Percentiles rank a stretch among this genome's conserved stretches.
These are phyloP conservation scores for Drosophila infuscata DNA, from an alignment of 2,888 invertebrate species.

Conservation along the genomic window DNA sequence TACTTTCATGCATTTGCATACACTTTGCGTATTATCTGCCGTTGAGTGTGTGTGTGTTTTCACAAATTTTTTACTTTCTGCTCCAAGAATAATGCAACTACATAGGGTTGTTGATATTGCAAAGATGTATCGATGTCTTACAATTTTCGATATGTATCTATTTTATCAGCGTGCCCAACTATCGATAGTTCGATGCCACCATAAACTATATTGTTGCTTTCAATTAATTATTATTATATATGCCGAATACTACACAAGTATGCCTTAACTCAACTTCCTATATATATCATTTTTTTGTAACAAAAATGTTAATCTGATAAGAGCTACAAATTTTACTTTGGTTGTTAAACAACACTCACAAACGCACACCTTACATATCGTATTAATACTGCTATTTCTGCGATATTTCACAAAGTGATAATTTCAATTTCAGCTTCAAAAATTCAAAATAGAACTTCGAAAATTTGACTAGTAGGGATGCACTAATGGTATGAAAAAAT, in stretches of 20 bases:
- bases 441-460: not conserved
- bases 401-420: not conserved
- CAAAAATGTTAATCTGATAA: not conserved
- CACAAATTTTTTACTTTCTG: conserved; percentile 53
- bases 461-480: not conserved
- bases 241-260: not conserved
- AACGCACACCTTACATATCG: conserved; percentile 1
- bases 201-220: not conserved
- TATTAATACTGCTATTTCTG: not conserved
- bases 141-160: conserved; percentile 4
- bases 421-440: not conserved
- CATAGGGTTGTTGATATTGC: conserved; percentile 59
- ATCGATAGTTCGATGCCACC: conserved; percentile 26
- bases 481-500: not conserved
- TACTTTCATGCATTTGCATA: conserved; percentile 31
- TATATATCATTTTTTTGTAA: not conserved
- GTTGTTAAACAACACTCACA: conserved; percentile 11
- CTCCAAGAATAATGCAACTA: conserved; percentile 62
- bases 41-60: conserved; percentile 34
- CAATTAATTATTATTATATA: not conserved
- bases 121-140: conserved; percentile 44
- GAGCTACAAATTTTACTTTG: not conserved
- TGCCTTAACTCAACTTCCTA: not conserved
- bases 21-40: conserved; percentile 38
- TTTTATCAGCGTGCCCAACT: conserved; percentile 1